Evolutionary conservation across 1,140 invertebrate genomes (phyloP).

Genomic region (Lepidotrigona ventralis): DNA sequence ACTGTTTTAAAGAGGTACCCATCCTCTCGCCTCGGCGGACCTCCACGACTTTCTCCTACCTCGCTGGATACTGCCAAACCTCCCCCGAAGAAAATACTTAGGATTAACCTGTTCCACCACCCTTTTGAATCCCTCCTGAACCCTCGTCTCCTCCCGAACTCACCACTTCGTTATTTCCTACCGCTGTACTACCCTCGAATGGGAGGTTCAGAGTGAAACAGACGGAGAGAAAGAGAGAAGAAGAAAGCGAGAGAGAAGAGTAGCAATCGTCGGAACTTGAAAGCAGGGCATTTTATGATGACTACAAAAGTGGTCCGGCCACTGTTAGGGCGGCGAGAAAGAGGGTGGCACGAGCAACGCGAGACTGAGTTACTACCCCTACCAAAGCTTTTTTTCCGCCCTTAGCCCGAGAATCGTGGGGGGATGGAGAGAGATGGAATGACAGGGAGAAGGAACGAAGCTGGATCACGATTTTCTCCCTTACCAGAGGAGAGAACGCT

Average conservation of each 20-base stretch:
- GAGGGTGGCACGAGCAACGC: slow-evolving; percentile 56
- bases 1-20: slow-evolving; percentile 76
- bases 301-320: slow-evolving; percentile 70
- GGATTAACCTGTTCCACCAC: slow-evolving; percentile 61
- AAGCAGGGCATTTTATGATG: slow-evolving; percentile 73
- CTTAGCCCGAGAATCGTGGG: slow-evolving; percentile 47
- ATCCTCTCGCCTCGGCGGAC: slow-evolving; percentile 21
- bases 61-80: slow-evolving; percentile 47
- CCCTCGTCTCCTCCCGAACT: slow-evolving; percentile 27
- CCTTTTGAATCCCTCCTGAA: slow-evolving; percentile 10
- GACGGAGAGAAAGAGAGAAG: slow-evolving; percentile 9
- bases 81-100: slow-evolving; percentile 49
- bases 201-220: slow-evolving; percentile 41
- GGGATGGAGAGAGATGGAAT: slow-evolving; percentile 23
- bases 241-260: slow-evolving; percentile 53
- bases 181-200: slow-evolving; percentile 54
- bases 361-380: slow-evolving; percentile 61
- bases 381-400: slow-evolving; percentile 47
- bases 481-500: slow-evolving; percentile 55
- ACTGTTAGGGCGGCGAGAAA: slow-evolving; percentile 65
- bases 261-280: slow-evolving; percentile 69
- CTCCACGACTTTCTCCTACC: slow-evolving; percentile 45
- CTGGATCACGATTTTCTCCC: slow-evolving; percentile 54
- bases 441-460: slow-evolving; percentile 45
- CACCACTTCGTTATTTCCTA: slow-evolving; percentile 63